phyloP scores from a whole-genome alignment of 2,113 vertebrate genomes.

The Oncorhynchus mykiss region DNA sequence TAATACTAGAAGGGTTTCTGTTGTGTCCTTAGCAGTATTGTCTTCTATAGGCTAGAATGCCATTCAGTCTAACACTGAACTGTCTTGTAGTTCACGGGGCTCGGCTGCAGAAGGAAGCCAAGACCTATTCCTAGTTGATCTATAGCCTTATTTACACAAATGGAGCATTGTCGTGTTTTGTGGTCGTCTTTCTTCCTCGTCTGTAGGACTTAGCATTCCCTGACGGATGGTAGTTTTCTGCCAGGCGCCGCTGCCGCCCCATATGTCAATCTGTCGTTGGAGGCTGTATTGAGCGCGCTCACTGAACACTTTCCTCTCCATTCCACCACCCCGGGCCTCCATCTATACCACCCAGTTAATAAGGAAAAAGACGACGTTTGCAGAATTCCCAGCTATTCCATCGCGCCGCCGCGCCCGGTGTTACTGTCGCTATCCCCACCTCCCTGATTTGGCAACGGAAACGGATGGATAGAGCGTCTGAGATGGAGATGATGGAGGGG shows the following conservation, averaged over 20 bases:
- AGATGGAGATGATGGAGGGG: constrained; percentile 18
- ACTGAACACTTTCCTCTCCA: constrained; percentile 17
- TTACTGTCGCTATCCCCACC: background rate
- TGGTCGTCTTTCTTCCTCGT: constrained; percentile 69
- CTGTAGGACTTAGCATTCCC: constrained; percentile 75
- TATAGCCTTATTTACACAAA: constrained; percentile 68
- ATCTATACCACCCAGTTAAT: constrained; percentile 51
- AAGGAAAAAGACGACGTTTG: constrained; percentile 48
- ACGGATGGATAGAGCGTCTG: constrained; percentile 23
- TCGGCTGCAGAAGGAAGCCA: too few relatives aligned
- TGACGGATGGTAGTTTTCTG: constrained; percentile 73
- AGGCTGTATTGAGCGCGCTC: constrained; percentile 11
- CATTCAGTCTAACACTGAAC: background rate
- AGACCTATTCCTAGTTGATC: constrained; percentile 41
- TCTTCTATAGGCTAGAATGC: background rate
- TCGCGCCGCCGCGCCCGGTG: background rate
- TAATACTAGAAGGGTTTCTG: constrained; percentile 1
- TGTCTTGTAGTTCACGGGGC: constrained; percentile 13
- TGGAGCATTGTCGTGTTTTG: constrained; percentile 70
- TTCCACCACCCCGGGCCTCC: constrained; percentile 1
- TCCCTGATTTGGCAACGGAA: constrained; percentile 33
- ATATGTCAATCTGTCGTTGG: constrained; percentile 66
- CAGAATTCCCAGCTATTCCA: constrained; percentile 34
- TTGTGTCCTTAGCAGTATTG: background rate
- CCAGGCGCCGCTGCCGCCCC: constrained; percentile 68